Base-by-base conservation (phyloP, 1,140 invertebrate genomes). In the Phortica variegata region DNA sequence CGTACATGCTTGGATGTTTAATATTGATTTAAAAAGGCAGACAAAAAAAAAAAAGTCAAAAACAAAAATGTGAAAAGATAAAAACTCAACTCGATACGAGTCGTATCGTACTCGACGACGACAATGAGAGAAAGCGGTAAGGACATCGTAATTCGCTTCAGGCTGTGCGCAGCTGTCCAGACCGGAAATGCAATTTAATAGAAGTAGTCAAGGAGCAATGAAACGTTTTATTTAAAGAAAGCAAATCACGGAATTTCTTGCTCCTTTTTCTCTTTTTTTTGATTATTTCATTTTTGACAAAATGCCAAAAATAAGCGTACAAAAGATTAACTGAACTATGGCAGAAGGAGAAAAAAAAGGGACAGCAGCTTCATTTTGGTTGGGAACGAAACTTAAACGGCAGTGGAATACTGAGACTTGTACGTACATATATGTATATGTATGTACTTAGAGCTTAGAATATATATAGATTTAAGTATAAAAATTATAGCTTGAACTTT, bases 161-260 rank as follows among this genome's bases (percentile, higher is more conserved):
- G 15, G 31, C 12, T 45, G 33, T 45, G 12, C n/a, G 18, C 16
- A 13, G 5, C 16, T 3, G 12, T 13, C 17, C n/a, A n/a, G n/a
- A 9, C 10, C 50, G 62, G 26, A 7, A 62, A 65, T 65, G 57
- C 57, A 65, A 60, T 51, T 60, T 47, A 48, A 60, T 63, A 56
- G 51, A 47, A 63, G n/a, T n/a, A n/a, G n/a, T n/a, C n/a, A n/a
- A n/a, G n/a, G n/a, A n/a, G n/a, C n/a, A n/a, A n/a, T n/a, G n/a
- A n/a, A n/a, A n/a, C n/a, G n/a, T n/a, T 56, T 65, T 56, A 65
- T 56, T 59, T 45, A 43, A 32, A 15, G 7, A 7, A 19, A 7
- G 6, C 12, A 6, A 29, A 29, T 7, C 12, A 7, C 26, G 26
- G 6, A 6, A 29, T 29, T 12, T 12, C 26, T 29, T 37, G 41